Evolutionary conservation across 2,888 invertebrate species (phyloP).

Genomic region (Stenotaenia linearis): DNA sequence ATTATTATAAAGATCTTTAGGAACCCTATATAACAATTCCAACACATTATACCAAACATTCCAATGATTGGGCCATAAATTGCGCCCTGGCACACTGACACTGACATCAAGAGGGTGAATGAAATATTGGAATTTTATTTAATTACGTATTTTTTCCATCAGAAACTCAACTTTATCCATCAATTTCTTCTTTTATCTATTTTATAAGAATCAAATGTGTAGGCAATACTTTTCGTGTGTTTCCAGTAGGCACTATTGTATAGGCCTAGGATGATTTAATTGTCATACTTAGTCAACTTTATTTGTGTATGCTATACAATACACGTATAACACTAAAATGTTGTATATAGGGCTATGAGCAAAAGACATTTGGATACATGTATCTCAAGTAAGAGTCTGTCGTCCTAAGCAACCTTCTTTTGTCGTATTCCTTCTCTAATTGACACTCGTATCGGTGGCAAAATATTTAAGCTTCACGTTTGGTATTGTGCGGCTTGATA

Average conservation of each 20-base stretch:
- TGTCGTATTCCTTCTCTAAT: background rate
- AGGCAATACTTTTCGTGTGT: background rate
- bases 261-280: constrained; percentile 3
- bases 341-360: constrained; percentile 29
- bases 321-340: constrained; percentile 28
- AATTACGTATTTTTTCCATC: constrained; percentile 16
- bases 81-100: constrained; percentile 13
- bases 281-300: constrained; percentile 32
- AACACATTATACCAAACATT: constrained; percentile 18
- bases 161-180: background rate
- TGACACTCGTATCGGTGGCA: constrained; percentile 26
- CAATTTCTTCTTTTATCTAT: background rate
- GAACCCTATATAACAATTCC: constrained; percentile 26
- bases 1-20: constrained; percentile 21
- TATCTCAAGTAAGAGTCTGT: constrained; percentile 6
- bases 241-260: constrained; percentile 9
- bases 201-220: background rate
- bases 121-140: constrained; percentile 16
- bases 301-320: constrained; percentile 30
- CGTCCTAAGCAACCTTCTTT: background rate
- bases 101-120: constrained; percentile 23
- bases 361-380: constrained; percentile 30
- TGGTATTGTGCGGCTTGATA: background rate
- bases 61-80: constrained; percentile 12
- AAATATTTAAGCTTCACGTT: background rate